Percentiles rank a stretch among this genome's conserved stretches.
Evolutionary conservation across 2,113 vertebrate species (phyloP).

Genomic region (Anolis carolinensis): DNA sequence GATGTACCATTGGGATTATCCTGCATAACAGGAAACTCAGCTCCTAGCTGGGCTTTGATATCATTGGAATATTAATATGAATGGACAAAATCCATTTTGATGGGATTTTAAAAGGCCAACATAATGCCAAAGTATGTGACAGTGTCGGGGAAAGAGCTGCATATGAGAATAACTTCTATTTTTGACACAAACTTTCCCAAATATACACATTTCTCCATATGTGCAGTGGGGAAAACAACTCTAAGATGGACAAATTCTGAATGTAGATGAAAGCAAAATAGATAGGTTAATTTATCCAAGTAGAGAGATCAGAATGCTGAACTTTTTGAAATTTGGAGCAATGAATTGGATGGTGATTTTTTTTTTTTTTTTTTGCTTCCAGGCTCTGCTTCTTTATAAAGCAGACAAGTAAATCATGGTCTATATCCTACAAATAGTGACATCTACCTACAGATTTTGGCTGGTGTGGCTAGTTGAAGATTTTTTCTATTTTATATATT

Average conservation of each 20-base stretch:
- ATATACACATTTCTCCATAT: too few relatives aligned
- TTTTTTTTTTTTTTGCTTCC: not conserved
- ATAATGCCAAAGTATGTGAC: not conserved
- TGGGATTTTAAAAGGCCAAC: not conserved
- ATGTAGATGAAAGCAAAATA: not conserved
- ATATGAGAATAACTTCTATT: not conserved
- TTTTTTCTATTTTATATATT: not conserved
- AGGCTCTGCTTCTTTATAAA: not conserved
- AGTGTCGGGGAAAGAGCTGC: not conserved
- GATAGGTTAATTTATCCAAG: not conserved
- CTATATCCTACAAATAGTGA: not conserved
- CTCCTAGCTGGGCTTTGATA: not conserved
- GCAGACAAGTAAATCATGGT: not conserved
- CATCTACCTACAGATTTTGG: not conserved
- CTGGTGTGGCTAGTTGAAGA: not conserved
- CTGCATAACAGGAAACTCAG: too few relatives aligned
- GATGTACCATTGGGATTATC: too few relatives aligned
- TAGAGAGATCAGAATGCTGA: not conserved
- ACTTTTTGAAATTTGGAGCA: not conserved
- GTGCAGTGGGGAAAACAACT: too few relatives aligned
- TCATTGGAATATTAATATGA: not conserved
- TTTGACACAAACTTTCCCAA: too few relatives aligned
- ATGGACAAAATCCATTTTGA: not conserved
- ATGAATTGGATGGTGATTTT: not conserved
- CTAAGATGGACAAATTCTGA: too few relatives aligned